Base-by-base conservation (phyloP, 2,888 invertebrate genomes). In the Cerceris rybyensis region DNA sequence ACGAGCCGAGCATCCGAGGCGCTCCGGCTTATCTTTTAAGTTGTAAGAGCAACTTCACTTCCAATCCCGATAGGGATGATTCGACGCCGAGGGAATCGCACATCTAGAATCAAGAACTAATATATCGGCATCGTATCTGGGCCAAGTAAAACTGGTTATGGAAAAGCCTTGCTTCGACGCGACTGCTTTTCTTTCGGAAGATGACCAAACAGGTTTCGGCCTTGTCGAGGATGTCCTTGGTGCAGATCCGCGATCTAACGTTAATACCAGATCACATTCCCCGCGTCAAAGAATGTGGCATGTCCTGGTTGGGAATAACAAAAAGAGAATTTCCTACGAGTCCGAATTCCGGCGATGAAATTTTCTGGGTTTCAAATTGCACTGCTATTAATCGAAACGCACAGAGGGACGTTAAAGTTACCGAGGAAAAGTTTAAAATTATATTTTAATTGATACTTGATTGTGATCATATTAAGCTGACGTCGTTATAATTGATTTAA, bases 61-160 rank as follows among this genome's bases (percentile, higher is more conserved):
- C 42, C 6, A 54, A 61, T 50, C n/a, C 42, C 6, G 58, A 61
- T 42, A 42, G 41, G 39, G 57, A 66, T 72, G 41, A 49, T 68
- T 55, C 61, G 66, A 70, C 55, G 63, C 70, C 17, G 52, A 70
- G 50, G 49, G 61, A 54, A 16, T 58, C 7, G 57, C 14, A 17
- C 14, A 46, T 16, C 52, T 71, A 65, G 72, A 59, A 61, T 59
- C 73, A 49, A 67, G 57, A 57, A 73, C 57, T 70, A 73, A 75
- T 54, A 69, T 72, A 78, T 75, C 75, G 73, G 69, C 81, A 49
- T 16, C 43, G 55, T 83, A 87, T 85, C 88, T 88, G 83, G 85
- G 86, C 85, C 82, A 87, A 86, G 86, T 83, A 49, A 84, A 85
- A 88, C 85, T 81, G 82, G 81, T 88, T 85, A 85, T 85, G 87